Percentiles rank a stretch among this genome's conserved stretches.
Conservation (phyloP, 2,797 vertebrate genomes). For the Rhodeus uyekii region DNA sequence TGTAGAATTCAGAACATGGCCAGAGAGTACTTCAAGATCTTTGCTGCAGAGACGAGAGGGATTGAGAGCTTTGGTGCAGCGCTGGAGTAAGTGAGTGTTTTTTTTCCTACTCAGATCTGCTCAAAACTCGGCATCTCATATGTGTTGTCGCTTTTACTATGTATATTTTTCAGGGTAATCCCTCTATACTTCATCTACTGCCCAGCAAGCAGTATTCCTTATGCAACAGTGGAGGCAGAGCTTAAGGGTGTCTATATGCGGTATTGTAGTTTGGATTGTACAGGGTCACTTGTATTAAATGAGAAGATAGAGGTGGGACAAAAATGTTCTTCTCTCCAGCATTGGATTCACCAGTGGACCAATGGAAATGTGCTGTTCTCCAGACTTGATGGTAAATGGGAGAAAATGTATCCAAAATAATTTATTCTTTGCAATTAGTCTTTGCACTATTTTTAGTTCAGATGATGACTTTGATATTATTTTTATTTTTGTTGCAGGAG, state of each 20-base stretch:
- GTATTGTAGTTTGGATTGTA: slow-evolving; percentile 77
- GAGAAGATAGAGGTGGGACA: slow-evolving; percentile 75
- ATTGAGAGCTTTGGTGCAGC: slow-evolving; percentile 82
- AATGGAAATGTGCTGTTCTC: slow-evolving; percentile 90
- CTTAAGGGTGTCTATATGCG: slow-evolving; percentile 77
- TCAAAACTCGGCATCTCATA: slow-evolving; percentile 5
- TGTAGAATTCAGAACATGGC: slow-evolving; percentile 94
- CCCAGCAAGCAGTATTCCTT: slow-evolving; percentile 89
- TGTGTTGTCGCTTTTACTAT: neutral
- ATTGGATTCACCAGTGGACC: slow-evolving; percentile 97
- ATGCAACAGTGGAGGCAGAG: slow-evolving; percentile 88
- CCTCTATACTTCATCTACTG: slow-evolving; percentile 91
- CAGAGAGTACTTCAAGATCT: slow-evolving; percentile 96
- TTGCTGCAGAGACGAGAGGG: slow-evolving; percentile 84
- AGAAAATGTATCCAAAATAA: neutral
- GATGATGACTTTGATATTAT: neutral
- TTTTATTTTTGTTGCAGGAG: slow-evolving; percentile 78
- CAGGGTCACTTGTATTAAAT: slow-evolving; percentile 66
- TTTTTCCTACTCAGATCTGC: slow-evolving; percentile 3
- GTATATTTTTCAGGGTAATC: slow-evolving; percentile 78
- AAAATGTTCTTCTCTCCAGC: slow-evolving; percentile 92
- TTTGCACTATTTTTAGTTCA: neutral
- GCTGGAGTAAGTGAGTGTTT: slow-evolving; percentile 85
- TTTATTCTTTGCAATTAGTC: neutral
- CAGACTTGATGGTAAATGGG: slow-evolving; percentile 84